Conservation (phyloP, 1,140 invertebrate genomes). For the Polypedilum pembai region DNA sequence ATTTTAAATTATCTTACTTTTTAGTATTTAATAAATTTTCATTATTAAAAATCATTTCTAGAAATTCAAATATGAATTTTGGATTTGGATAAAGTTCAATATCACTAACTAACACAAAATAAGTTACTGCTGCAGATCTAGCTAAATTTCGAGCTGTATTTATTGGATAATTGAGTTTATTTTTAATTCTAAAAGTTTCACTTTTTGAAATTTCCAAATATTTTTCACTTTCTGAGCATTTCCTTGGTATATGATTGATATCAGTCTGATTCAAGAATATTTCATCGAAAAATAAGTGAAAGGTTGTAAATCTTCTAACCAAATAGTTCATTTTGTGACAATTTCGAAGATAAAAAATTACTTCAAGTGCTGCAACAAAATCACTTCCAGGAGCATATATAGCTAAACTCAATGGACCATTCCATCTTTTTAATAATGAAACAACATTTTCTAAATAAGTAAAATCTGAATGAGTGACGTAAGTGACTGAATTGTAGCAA, state of each 20-base stretch:
- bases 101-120: slow-evolving; percentile 47
- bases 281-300: slow-evolving; percentile 58
- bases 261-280: neutral
- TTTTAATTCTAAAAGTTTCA: slow-evolving; percentile 32
- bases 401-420: slow-evolving; percentile 61
- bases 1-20: slow-evolving; percentile 27
- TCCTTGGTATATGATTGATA: neutral
- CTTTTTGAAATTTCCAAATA: slow-evolving; percentile 30
- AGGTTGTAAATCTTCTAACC: slow-evolving; percentile 52
- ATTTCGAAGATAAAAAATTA: slow-evolving; percentile 52
- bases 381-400: slow-evolving; percentile 61
- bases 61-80: slow-evolving; percentile 39
- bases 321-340: slow-evolving; percentile 44
- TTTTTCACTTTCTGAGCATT: slow-evolving; percentile 31
- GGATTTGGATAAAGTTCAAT: slow-evolving; percentile 45
- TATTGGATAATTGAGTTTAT: slow-evolving; percentile 42
- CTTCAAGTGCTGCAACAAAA: slow-evolving; percentile 49
- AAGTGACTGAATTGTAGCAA: slow-evolving; percentile 60
- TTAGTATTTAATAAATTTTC: slow-evolving; percentile 1
- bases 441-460: slow-evolving; percentile 39
- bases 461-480: slow-evolving; percentile 61
- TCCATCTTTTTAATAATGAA: slow-evolving; percentile 37
- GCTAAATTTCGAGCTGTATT: slow-evolving; percentile 46
- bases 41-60: slow-evolving; percentile 35
- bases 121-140: slow-evolving; percentile 36